Evolutionary conservation across 2,888 invertebrate species (phyloP), one percentile per base, ranked within the genome.

Genomic region (Chouioia cunea): DNA sequence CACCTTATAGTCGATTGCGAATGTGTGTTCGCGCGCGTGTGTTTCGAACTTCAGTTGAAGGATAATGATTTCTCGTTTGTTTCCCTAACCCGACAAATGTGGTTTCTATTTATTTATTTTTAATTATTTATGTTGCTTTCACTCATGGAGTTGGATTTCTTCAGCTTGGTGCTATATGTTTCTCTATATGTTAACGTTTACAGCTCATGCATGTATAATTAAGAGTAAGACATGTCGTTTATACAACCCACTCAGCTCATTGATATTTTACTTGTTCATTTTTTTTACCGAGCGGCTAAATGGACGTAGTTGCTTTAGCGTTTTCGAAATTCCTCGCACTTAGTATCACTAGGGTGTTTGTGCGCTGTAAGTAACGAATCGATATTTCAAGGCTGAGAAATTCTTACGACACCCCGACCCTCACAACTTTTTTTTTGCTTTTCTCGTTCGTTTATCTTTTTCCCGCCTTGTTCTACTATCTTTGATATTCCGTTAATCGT

Each of bases 381-480:
- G 65, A 72, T 72, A 69, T 60, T 68, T 65, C 56, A 46, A 72
- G 56, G 52, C n/a, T 60, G 56, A 68, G 72, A 62, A 65, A 60
- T 63, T 46, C 71, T 63, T 56, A 8, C 16, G 16, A 50, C 36
- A 64, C 58, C 54, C 58, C 59, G 20, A 22, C 18, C 36, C 16
- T 10, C 16, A 4, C 22, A 52, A 23, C 64, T 44, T 62, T 12
- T 46, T 58, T 44, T n/a, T 53, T 60, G 14, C 8, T 48, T 16
- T 14, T 48, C 16, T 12, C 8, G 48, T n/a, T 3, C 3, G 27
- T 27, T 27, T 4, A 27, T 27, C 6, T 6, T 27, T 27, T 27
- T 27, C 27, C 6, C 27, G 6, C 27, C 3, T 6, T 27, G 27
- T 27, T 27, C 27, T 27, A 6, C 27, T 4, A 27, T 27, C 27